A percentile compares a stretch with the other conserved stretches of the same genome.
Evolutionary conservation across 2,113 vertebrate genomes (phyloP).

Genomic region (Zeus faber): DNA sequence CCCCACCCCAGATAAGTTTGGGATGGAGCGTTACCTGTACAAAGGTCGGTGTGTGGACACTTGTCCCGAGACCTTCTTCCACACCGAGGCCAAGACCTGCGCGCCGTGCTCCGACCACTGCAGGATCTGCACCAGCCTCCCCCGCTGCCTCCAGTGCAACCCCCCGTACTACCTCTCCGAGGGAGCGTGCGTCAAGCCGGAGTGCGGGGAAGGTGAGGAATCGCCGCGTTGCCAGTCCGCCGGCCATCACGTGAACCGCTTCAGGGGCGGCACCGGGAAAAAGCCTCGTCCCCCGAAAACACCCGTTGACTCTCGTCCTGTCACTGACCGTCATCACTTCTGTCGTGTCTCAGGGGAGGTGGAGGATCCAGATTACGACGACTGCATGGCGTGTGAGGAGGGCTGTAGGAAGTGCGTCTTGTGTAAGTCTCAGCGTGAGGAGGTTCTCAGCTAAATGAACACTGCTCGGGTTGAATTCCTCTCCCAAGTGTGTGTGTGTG

Average conservation of each 20-base stretch:
- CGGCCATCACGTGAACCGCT: no score
- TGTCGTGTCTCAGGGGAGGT: slow-evolving; percentile 79
- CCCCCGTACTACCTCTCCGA: slow-evolving; percentile 73
- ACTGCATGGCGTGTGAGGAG: slow-evolving; percentile 84
- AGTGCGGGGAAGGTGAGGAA: slow-evolving; percentile 80
- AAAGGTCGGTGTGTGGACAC: slow-evolving; percentile 75
- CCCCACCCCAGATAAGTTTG: slow-evolving; percentile 75
- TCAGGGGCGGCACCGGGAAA: no score
- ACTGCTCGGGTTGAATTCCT: slow-evolving; percentile 1
- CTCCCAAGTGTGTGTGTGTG: not conserved
- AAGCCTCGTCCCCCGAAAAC: not conserved
- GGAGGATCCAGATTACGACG: slow-evolving; percentile 82
- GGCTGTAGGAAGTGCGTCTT: slow-evolving; percentile 83
- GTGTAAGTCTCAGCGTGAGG: slow-evolving; percentile 73
- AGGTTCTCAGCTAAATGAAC: slow-evolving; percentile 15
- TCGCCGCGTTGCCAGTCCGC: not conserved
- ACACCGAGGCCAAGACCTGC: slow-evolving; percentile 65
- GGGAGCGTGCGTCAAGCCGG: slow-evolving; percentile 74
- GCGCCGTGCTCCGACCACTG: slow-evolving; percentile 78
- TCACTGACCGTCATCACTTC: no score
- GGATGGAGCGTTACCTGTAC: slow-evolving; percentile 74
- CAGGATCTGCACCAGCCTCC: slow-evolving; percentile 70
- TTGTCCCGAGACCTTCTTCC: slow-evolving; percentile 79
- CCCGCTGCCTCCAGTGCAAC: slow-evolving; percentile 75
- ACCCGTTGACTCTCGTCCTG: not conserved